Percentiles rank a stretch among this genome's conserved stretches.
Evolutionary conservation across 2,113 vertebrate species (phyloP).

Genomic region (Limnothrissa miodon): DNA sequence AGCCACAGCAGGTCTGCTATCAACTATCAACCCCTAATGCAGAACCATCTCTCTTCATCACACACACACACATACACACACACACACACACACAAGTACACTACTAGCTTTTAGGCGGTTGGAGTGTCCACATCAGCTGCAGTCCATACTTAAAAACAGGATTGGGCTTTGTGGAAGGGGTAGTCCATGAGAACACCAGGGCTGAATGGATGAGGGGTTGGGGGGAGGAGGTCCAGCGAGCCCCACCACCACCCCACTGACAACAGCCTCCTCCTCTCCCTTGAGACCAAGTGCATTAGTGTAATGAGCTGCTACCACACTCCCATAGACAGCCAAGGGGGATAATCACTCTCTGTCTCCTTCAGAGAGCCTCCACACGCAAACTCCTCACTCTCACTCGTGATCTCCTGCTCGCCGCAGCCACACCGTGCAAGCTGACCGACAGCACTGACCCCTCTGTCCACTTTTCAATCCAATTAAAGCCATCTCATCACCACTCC

Average conservation of each 20-base stretch:
- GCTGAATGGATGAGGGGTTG: not conserved
- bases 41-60: not conserved
- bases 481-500: conserved; percentile 25
- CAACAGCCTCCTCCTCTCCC: conserved; percentile 41
- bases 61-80: not conserved
- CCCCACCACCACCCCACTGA: not conserved
- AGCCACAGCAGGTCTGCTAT: not conserved
- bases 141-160: not conserved
- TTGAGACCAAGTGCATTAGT: conserved; percentile 65
- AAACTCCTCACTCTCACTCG: not conserved
- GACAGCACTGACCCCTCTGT: not conserved
- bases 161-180: not conserved
- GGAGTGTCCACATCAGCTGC: not conserved
- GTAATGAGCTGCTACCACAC: conserved; percentile 64
- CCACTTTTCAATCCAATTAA: conserved; percentile 43
- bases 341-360: conserved; percentile 23
- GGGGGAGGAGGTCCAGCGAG: not conserved
- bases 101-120: not conserved
- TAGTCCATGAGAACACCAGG: not conserved
- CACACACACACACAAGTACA: conserved; percentile 23
- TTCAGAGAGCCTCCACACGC: conserved; percentile 3
- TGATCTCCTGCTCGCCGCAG: not conserved
- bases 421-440: not conserved
- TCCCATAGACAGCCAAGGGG: not conserved
- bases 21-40: not conserved